Evolutionary conservation across 35 echinoderm and acorn worm species (phyloP), one percentile per base, ranked within the genome.

Genomic region (Anneissia japonica): DNA sequence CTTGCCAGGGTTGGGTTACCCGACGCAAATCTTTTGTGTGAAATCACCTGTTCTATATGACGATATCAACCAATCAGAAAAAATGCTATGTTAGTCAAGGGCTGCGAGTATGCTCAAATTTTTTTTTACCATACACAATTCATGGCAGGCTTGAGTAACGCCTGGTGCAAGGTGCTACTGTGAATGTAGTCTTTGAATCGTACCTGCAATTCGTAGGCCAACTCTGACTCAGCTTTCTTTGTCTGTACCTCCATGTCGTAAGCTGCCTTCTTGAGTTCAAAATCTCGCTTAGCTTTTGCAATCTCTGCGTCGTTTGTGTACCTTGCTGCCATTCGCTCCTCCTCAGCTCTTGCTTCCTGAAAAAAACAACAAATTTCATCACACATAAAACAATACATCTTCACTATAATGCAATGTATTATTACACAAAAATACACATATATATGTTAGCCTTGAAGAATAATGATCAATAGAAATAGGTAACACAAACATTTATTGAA

Each of bases 171-270:
- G n/a, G 55, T 16, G 55, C n/a, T 14, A 11, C n/a, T n/a, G n/a
- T n/a, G n/a, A n/a, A n/a, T n/a, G 7, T 36, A 30, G 11, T 73
- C 31, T 28, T 10, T 64, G 9, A 32, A 0, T 11, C 74, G 80
- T 37, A 93, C 92, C 92, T 93, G 92, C 72, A 93, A 46, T 30
- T 93, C 92, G 86, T 93, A 93, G 21, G 92, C 92, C 75, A 93
- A 41, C 30, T 93, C 92, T 36, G 92, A 93, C 31, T 89, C 88
- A 34, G 92, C 92, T 73, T 93, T 93, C 92, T 89, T 89, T 37
- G 87, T 85, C 41, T 93, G 92, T 3, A 93, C 92, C 64, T 93
- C 92, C 77, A 85, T 81, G 39, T 93, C 92, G 31, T 93, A 93
- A 0, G 92, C 76, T 21, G 87, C 92, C 39, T 93, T 93, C 92